phyloP scores from a whole-genome alignment of 2,797 vertebrate species.

The Dromococcyx pavoninus region DNA sequence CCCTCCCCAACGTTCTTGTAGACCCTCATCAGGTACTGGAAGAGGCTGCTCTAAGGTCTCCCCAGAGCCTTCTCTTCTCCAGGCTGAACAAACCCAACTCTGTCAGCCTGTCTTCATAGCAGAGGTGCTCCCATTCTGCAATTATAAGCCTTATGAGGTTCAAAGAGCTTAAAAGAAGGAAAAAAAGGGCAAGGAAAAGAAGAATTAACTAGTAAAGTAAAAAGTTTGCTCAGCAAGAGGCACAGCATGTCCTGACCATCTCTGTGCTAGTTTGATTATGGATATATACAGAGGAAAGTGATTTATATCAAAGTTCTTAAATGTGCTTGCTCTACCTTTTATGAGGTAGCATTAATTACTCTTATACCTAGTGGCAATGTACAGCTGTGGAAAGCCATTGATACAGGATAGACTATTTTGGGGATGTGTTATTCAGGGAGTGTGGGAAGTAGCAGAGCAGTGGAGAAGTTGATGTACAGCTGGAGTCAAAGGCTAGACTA shows the following conservation, averaged over 20 bases:
- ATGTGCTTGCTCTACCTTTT: background rate
- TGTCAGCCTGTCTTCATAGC: too few species aligned
- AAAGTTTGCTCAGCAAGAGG: background rate
- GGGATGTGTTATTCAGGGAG: background rate
- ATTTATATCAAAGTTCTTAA: background rate
- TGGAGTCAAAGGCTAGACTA: conserved; percentile 55
- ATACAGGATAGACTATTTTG: background rate
- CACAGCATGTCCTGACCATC: background rate
- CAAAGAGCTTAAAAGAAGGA: background rate
- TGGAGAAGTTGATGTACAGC: conserved; percentile 30
- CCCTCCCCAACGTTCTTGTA: too few species aligned
- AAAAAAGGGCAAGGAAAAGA: background rate
- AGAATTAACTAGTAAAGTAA: background rate
- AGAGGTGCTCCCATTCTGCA: background rate
- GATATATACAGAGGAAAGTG: background rate
- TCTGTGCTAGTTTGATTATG: background rate
- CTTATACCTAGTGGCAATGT: background rate
- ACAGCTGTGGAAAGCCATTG: background rate
- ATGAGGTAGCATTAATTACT: background rate
- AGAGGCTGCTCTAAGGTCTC: too few species aligned
- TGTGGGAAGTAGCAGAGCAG: background rate
- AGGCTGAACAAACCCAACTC: too few species aligned
- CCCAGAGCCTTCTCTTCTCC: too few species aligned
- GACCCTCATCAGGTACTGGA: too few species aligned
- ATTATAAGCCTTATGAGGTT: background rate